Evolutionary conservation across 2,113 vertebrate genomes (phyloP).

Genomic region (Anseranas semipalmata): DNA sequence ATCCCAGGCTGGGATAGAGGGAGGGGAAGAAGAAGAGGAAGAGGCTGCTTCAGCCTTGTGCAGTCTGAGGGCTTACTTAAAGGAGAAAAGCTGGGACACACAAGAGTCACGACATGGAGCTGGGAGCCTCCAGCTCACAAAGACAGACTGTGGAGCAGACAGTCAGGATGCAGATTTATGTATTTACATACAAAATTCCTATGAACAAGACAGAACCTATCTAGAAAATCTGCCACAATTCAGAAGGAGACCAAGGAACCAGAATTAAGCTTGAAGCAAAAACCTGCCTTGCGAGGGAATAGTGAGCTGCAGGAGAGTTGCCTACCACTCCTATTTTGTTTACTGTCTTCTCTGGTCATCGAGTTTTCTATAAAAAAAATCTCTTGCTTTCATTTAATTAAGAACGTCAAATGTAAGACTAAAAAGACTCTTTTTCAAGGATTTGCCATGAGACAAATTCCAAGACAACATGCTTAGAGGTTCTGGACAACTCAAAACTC

Average conservation of each 20-base stretch:
- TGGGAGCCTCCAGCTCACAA: not conserved
- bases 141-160: not conserved
- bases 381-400: not conserved
- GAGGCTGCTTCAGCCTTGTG: not conserved
- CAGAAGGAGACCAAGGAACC: not conserved
- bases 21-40: not conserved
- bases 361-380: not conserved
- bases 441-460: not conserved
- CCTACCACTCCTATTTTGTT: not conserved
- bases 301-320: not conserved
- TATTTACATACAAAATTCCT: not conserved
- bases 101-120: not conserved
- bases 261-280: not conserved
- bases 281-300: not conserved
- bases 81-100: not conserved
- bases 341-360: not conserved
- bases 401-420: not conserved
- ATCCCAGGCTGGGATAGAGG: not conserved
- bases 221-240: not conserved
- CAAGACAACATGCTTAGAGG: not conserved
- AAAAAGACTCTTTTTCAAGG: not conserved
- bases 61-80: not conserved
- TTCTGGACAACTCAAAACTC: not conserved
- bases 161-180: not conserved
- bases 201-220: not conserved